Percentiles rank a stretch among this genome's conserved stretches.
Evolutionary conservation across 2,888 invertebrate genomes (phyloP).

Genomic region (Thereva nobilitata): DNA sequence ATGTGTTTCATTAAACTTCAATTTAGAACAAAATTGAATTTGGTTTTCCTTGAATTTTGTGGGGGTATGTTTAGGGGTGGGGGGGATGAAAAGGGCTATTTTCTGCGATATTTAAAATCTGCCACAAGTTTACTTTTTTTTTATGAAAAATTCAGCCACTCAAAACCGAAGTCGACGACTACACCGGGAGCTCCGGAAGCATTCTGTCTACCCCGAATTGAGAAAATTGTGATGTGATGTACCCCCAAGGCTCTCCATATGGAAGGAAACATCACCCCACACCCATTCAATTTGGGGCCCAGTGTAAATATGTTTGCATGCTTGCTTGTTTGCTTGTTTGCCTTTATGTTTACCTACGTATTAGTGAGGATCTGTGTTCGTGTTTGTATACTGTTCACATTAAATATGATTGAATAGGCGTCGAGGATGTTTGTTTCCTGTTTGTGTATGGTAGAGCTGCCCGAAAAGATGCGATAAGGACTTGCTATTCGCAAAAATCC

Average conservation of each 20-base stretch:
- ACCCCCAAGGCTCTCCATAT: not conserved
- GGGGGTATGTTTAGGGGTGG: not conserved
- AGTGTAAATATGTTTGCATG: slow-evolving; percentile 16
- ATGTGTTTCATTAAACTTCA: slow-evolving; percentile 18
- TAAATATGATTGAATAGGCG: no score
- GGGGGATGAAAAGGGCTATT: slow-evolving; percentile 4
- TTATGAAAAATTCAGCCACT: slow-evolving; percentile 1
- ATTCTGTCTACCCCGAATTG: no score
- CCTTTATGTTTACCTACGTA: slow-evolving; percentile 17
- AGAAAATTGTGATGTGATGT: no score
- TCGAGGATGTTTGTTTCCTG: no score
- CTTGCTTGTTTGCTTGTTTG: slow-evolving; percentile 21
- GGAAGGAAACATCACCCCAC: not conserved
- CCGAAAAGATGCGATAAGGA: no score
- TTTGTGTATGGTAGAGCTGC: no score
- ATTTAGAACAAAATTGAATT: slow-evolving; percentile 1
- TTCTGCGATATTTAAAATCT: slow-evolving; percentile 27
- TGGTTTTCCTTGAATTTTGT: not conserved
- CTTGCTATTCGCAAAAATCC: no score
- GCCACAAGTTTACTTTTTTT: slow-evolving; percentile 20
- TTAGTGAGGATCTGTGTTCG: slow-evolving; percentile 14
- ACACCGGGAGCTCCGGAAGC: no score
- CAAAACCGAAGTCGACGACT: not conserved
- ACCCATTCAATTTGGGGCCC: slow-evolving; percentile 5
- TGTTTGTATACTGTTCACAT: not conserved